These are phyloP conservation scores for cattle (Bos taurus) DNA, from an alignment of 2,113 vertebrate genomes.

Conservation along the genomic window DNA sequence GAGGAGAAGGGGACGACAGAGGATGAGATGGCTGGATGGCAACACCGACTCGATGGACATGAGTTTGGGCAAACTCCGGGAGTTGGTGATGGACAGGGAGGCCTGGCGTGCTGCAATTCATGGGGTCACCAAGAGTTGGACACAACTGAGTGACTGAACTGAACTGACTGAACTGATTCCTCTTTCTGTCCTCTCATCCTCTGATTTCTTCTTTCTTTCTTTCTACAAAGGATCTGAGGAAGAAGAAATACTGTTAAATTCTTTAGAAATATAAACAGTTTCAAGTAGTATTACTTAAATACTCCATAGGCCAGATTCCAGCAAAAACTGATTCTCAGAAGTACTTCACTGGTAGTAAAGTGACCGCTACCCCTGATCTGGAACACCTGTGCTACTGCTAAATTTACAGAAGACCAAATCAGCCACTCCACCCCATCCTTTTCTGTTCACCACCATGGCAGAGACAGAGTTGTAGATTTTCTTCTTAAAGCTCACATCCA, in stretches of 20 bases:
- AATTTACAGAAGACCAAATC: constrained; percentile 24
- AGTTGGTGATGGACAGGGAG: too few relatives aligned
- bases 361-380: neutral
- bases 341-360: neutral
- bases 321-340: neutral
- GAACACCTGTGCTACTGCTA: neutral
- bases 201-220: neutral
- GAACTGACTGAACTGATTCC: neutral
- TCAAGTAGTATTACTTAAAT: neutral
- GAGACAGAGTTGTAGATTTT: constrained; percentile 42
- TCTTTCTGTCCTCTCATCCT: neutral
- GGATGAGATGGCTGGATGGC: too few relatives aligned
- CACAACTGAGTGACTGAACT: too few relatives aligned
- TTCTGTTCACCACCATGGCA: constrained; percentile 39
- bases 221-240: neutral
- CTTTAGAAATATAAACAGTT: neutral
- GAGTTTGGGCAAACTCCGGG: too few relatives aligned
- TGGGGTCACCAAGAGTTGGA: too few relatives aligned
- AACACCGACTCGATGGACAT: too few relatives aligned
- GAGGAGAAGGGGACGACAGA: too few relatives aligned
- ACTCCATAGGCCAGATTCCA: neutral
- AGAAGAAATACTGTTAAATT: neutral
- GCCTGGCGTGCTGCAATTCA: too few relatives aligned
- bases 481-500: constrained; percentile 45
- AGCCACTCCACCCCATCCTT: neutral